A percentile compares a stretch with the other conserved stretches of the same genome.
phyloP scores from a whole-genome alignment of 2,888 invertebrate species.

The Drosophila tripunctata region DNA sequence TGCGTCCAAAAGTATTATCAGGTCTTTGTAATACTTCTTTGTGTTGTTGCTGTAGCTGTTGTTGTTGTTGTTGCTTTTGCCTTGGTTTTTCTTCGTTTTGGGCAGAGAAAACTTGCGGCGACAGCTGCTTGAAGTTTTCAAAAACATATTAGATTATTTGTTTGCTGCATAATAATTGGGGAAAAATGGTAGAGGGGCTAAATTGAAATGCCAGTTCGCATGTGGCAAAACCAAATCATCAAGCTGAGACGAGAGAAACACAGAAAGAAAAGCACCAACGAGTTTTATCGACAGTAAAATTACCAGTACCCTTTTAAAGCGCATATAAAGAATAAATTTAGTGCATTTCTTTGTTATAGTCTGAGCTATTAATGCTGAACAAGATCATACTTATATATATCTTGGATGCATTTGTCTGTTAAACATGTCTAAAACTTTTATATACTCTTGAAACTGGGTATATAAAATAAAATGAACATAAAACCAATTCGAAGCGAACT shows the following conservation, averaged over 20 bases:
- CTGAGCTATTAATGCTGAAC: too few relatives aligned
- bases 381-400: too few relatives aligned
- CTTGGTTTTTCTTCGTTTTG: neutral
- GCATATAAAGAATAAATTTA: too few relatives aligned
- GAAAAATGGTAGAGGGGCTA: conserved; percentile 9
- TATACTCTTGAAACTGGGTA: neutral
- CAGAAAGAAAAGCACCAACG: neutral
- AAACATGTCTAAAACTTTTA: neutral
- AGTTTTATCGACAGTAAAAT: neutral
- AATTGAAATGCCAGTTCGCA: conserved; percentile 59
- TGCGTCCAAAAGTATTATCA: conserved; percentile 65
- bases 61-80: neutral
- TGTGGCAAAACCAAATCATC: conserved; percentile 35
- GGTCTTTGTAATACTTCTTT: conserved; percentile 42
- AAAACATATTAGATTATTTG: conserved; percentile 65
- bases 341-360: too few relatives aligned
- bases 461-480: conserved; percentile 17
- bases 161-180: conserved; percentile 67
- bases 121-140: conserved; percentile 55
- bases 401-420: neutral
- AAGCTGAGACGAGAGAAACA: neutral
- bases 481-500: conserved; percentile 6
- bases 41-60: neutral
- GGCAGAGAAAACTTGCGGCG: conserved; percentile 29
- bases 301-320: neutral